Evolutionary conservation across 2,888 invertebrate genomes (phyloP).

Genomic region (Orchesellides sinensis): DNA sequence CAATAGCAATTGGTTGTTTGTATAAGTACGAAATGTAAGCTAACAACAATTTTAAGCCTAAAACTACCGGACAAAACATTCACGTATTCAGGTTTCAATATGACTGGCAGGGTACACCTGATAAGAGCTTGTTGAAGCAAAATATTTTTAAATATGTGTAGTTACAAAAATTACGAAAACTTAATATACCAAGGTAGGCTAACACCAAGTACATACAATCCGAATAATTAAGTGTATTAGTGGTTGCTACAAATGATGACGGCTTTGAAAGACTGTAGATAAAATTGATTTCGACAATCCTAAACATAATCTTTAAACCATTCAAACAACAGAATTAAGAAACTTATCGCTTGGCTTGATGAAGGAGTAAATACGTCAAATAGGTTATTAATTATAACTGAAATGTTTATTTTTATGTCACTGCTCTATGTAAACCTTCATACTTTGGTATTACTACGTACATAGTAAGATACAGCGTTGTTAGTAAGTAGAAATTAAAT

Average conservation of each 20-base stretch:
- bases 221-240: background rate
- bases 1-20: too few species aligned
- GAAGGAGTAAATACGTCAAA: background rate
- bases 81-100: too few species aligned
- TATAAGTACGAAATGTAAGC: too few species aligned
- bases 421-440: background rate
- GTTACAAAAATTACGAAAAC: too few species aligned
- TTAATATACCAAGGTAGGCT: too few species aligned
- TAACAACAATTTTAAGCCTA: too few species aligned
- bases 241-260: background rate
- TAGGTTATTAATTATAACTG: background rate
- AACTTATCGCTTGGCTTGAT: background rate
- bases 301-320: background rate
- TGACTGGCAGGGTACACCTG: too few species aligned
- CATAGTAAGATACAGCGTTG: background rate
- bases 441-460: background rate
- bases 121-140: too few species aligned
- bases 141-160: too few species aligned
- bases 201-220: background rate
- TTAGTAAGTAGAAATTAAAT: background rate
- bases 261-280: background rate
- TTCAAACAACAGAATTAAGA: background rate
- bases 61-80: too few species aligned
- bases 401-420: background rate
- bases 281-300: background rate